Evolutionary conservation across 2,113 vertebrate genomes (phyloP).

Genomic region (Phocoena sinus): DNA sequence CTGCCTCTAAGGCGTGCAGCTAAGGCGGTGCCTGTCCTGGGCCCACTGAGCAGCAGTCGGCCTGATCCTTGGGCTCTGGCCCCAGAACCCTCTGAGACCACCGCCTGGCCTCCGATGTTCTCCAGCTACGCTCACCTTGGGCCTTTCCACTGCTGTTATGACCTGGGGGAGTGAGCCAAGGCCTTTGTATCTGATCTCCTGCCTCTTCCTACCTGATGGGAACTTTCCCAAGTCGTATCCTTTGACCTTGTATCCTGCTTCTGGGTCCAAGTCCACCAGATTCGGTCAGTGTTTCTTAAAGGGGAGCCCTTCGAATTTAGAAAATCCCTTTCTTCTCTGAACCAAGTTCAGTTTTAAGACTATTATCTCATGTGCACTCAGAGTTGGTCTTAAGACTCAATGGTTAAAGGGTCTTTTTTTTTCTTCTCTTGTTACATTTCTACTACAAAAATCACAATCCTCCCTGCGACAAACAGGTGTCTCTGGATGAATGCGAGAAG

Average conservation of each 20-base stretch:
- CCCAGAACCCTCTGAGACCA: neutral
- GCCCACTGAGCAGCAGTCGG: accelerated
- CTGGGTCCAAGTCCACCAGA: neutral
- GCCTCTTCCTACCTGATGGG: neutral
- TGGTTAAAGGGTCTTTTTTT: neutral
- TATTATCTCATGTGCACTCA: neutral
- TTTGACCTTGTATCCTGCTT: neutral
- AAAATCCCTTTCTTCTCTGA: neutral
- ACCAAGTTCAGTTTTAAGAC: neutral
- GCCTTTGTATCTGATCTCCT: neutral
- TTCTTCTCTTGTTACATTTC: neutral
- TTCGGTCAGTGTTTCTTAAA: neutral
- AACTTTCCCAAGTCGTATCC: neutral
- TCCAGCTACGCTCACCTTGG: neutral
- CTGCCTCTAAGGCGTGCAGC: accelerated
- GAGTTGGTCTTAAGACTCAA: neutral
- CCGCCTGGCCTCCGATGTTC: neutral
- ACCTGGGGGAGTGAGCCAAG: neutral
- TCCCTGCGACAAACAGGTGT: neutral
- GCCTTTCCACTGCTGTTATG: neutral
- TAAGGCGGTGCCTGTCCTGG: neutral
- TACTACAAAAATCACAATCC: neutral
- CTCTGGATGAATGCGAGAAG: neutral
- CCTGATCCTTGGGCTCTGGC: neutral
- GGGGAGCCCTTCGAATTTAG: neutral